phyloP scores from a whole-genome alignment of 2,888 invertebrate genomes.

The Andrena dorsata region DNA sequence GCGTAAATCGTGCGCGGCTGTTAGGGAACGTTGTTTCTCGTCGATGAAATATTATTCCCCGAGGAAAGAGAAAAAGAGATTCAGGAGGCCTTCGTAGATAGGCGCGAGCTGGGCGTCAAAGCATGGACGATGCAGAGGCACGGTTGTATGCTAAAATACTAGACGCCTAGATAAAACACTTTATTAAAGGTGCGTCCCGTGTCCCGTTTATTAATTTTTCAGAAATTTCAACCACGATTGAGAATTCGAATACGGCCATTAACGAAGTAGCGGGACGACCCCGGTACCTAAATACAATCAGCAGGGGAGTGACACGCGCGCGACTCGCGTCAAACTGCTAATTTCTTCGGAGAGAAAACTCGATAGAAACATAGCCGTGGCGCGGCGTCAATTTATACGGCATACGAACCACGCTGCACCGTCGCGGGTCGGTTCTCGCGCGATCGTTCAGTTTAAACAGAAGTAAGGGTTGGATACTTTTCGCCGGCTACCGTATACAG shows the following conservation, averaged over 20 bases:
- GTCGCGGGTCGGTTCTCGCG: background rate
- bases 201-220: too few species aligned
- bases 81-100: background rate
- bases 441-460: background rate
- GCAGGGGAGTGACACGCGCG: background rate
- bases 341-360: background rate
- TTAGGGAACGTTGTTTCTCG: background rate
- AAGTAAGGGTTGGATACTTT: too few species aligned
- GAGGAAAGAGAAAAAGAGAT: constrained; percentile 38
- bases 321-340: background rate
- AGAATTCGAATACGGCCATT: background rate
- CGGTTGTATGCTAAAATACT: background rate
- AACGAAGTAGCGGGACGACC: background rate
- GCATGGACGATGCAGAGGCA: background rate
- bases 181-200: too few species aligned
- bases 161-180: background rate
- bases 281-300: background rate
- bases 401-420: background rate
- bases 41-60: constrained; percentile 34
- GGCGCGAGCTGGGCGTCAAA: background rate
- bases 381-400: background rate
- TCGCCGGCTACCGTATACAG: too few species aligned
- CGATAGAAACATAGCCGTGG: background rate
- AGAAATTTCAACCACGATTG: background rate
- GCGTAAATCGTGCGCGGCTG: constrained; percentile 27